Evolutionary conservation across 2,888 invertebrate species (phyloP).

Genomic region (Theretra japonica): DNA sequence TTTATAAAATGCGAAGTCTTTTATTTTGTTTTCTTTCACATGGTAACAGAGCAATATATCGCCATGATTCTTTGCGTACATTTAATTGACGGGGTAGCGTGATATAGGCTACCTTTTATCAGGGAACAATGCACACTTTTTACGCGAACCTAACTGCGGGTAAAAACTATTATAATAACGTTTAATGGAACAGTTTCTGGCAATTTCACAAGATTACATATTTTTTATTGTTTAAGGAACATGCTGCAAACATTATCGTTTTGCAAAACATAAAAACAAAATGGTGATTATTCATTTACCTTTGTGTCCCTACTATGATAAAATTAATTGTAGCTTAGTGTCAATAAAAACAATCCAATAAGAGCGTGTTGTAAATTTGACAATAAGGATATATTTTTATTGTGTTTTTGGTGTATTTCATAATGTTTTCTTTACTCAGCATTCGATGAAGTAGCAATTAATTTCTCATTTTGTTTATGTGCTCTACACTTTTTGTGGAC

Average conservation of each 20-base stretch:
- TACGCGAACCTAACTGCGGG: too few species aligned
- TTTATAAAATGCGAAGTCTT: too few species aligned
- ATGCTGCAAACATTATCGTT: not conserved
- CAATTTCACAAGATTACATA: too few species aligned
- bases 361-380: not conserved
- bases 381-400: not conserved
- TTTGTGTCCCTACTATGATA: not conserved
- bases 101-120: too few species aligned
- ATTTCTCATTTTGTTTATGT: not conserved
- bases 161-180: too few species aligned
- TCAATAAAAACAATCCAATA: slow-evolving; percentile 6
- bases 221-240: not conserved
- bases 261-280: not conserved
- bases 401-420: not conserved
- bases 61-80: too few species aligned
- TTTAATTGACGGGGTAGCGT: too few species aligned
- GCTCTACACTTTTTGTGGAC: not conserved
- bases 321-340: not conserved
- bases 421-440: not conserved
- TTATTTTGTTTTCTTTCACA: too few species aligned
- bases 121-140: too few species aligned
- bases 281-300: too few species aligned
- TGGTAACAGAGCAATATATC: too few species aligned
- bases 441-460: not conserved
- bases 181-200: too few species aligned